These are phyloP conservation scores for Leptonema lineaticorne DNA, from an alignment of 1,140 invertebrate species.

Conservation along the genomic window DNA sequence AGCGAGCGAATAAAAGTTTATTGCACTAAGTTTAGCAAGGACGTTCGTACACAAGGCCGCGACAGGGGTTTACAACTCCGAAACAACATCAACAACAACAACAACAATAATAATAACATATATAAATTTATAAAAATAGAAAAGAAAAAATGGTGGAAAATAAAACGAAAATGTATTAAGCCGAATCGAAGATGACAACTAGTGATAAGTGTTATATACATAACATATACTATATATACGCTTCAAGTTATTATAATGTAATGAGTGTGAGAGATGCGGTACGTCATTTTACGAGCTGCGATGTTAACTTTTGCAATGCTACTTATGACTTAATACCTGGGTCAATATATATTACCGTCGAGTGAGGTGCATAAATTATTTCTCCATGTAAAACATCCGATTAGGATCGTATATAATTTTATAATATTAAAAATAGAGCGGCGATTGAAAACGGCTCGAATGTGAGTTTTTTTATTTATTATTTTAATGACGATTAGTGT, in stretches of 20 bases:
- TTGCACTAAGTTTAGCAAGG: constrained; percentile 29
- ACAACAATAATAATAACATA: not conserved
- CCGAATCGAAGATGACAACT: not conserved
- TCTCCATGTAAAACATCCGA: too few relatives aligned
- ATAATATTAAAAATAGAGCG: too few relatives aligned
- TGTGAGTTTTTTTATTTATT: not conserved
- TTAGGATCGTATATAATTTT: too few relatives aligned
- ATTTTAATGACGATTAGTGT: not conserved
- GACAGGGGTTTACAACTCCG: constrained; percentile 17
- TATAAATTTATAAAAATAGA: not conserved
- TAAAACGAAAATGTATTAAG: too few relatives aligned
- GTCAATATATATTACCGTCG: too few relatives aligned
- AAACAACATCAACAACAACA: not conserved
- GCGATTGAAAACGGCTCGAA: too few relatives aligned
- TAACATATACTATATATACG: not conserved
- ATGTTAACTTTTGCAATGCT: too few relatives aligned
- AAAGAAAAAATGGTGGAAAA: not conserved
- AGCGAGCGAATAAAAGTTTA: constrained; percentile 29
- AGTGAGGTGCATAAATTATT: too few relatives aligned
- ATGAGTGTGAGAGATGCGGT: too few relatives aligned
- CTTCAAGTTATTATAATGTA: too few relatives aligned
- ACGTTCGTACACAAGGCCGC: constrained; percentile 27
- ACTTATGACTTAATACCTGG: too few relatives aligned
- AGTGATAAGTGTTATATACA: not conserved
- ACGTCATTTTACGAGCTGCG: too few relatives aligned